Conservation (phyloP, 2,797 vertebrate species). For the Molossus molossus region DNA sequence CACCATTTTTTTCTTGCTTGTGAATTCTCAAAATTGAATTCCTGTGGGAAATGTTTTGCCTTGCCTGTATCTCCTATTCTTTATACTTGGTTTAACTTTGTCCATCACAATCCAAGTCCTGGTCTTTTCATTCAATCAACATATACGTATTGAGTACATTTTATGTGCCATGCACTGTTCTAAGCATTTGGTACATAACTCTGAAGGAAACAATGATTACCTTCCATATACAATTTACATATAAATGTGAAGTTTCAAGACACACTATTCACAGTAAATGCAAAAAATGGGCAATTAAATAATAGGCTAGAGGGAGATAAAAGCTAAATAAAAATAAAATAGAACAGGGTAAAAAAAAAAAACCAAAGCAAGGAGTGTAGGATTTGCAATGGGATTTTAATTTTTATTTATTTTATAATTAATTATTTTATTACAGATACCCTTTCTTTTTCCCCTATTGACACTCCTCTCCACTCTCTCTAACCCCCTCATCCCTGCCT, state of each 20-base stretch:
- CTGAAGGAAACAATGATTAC: not conserved
- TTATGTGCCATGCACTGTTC: not conserved
- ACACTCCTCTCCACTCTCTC: no score
- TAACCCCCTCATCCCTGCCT: no score
- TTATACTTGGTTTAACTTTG: not conserved
- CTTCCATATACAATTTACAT: not conserved
- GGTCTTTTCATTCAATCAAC: not conserved
- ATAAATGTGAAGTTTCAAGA: not conserved
- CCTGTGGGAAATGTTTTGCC: not conserved
- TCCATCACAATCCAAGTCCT: not conserved
- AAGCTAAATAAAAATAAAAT: not conserved
- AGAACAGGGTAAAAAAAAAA: not conserved
- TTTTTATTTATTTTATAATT: not conserved
- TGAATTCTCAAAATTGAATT: conserved; percentile 27
- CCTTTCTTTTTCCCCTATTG: no score
- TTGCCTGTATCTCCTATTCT: not conserved
- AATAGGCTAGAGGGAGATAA: not conserved
- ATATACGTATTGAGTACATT: not conserved
- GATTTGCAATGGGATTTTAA: not conserved
- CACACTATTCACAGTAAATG: not conserved
- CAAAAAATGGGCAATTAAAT: not conserved
- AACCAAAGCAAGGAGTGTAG: not conserved
- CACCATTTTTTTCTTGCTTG: not conserved
- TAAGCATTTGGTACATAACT: not conserved
- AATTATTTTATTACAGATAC: no score